A percentile compares a stretch with the other conserved stretches of the same genome.
Evolutionary conservation across 2,113 vertebrate species (phyloP).

Genomic region (Thunnus maccoyii): DNA sequence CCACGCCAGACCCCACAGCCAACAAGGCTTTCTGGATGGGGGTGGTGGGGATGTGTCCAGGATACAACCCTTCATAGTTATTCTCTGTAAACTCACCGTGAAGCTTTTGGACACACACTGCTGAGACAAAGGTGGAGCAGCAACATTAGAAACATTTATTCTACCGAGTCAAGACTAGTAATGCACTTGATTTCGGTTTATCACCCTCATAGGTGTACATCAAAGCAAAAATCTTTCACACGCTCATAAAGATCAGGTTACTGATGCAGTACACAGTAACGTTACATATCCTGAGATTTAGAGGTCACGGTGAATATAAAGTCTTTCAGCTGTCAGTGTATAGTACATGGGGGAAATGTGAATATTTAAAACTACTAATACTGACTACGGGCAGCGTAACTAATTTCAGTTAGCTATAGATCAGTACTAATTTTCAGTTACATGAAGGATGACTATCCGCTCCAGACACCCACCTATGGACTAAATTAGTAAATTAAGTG

Average conservation of each 20-base stretch:
- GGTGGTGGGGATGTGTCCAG: slow-evolving; percentile 90
- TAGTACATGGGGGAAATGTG: not conserved
- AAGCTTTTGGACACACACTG: slow-evolving; percentile 41
- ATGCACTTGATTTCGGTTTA: too few relatives aligned
- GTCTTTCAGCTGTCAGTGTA: not conserved
- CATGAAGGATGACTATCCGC: too few relatives aligned
- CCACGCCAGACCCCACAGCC: slow-evolving; percentile 89
- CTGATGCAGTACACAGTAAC: not conserved
- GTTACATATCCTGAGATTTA: not conserved
- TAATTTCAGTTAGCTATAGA: too few relatives aligned
- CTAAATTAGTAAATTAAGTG: too few relatives aligned
- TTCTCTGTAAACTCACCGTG: slow-evolving; percentile 41
- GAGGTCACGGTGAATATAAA: not conserved
- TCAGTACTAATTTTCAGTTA: too few relatives aligned
- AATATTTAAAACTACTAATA: too few relatives aligned
- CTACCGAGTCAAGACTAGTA: not conserved
- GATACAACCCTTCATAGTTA: slow-evolving; percentile 83
- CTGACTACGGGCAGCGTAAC: too few relatives aligned
- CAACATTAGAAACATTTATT: not conserved
- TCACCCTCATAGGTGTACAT: too few relatives aligned
- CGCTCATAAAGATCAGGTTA: too few relatives aligned
- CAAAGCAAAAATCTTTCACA: too few relatives aligned
- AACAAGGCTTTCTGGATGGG: slow-evolving; percentile 90
- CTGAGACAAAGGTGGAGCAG: slow-evolving; percentile 17
- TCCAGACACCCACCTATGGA: too few relatives aligned